Evolutionary conservation across 2,888 invertebrate species (phyloP).

Genomic region (Lissocephala sabroskyi): DNA sequence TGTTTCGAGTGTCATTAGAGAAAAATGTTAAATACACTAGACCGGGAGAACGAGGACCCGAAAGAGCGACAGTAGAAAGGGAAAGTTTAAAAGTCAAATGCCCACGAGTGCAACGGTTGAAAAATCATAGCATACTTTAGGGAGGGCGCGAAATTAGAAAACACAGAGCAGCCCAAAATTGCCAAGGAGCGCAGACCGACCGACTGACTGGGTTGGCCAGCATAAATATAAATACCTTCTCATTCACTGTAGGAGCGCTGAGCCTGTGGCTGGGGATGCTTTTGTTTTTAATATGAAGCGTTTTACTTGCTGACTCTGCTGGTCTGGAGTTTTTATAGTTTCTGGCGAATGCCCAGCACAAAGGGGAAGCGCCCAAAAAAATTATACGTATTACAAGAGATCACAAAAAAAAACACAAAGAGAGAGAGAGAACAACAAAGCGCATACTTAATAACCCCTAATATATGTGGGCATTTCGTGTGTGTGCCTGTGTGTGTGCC

Average conservation of each 20-base stretch:
- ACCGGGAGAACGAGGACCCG: no score
- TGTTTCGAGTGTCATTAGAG: conserved; percentile 61
- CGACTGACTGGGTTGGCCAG: no score
- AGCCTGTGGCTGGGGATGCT: conserved; percentile 2
- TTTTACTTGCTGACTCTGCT: conserved; percentile 53
- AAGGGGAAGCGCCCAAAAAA: neutral
- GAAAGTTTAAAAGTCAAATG: conserved; percentile 48
- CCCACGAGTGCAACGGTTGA: conserved; percentile 31
- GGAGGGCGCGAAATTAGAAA: conserved; percentile 21
- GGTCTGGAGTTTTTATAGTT: conserved; percentile 57
- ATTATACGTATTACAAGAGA: neutral
- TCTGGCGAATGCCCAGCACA: conserved; percentile 30
- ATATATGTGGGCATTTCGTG: conserved; percentile 13
- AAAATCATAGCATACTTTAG: neutral
- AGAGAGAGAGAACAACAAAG: conserved; percentile 1
- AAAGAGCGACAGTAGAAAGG: conserved; percentile 18
- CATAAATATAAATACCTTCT: conserved; percentile 1
- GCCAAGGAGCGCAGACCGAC: neutral
- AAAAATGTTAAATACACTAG: conserved; percentile 64
- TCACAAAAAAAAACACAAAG: neutral
- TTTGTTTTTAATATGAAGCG: conserved; percentile 57
- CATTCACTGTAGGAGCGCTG: neutral
- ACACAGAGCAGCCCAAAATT: conserved; percentile 18
- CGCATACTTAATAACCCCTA: conserved; percentile 5
- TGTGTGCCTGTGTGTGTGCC: conserved; percentile 10